Evolutionary conservation across 2,113 vertebrate species (phyloP).

Genomic region (Poeciliopsis retropinna): DNA sequence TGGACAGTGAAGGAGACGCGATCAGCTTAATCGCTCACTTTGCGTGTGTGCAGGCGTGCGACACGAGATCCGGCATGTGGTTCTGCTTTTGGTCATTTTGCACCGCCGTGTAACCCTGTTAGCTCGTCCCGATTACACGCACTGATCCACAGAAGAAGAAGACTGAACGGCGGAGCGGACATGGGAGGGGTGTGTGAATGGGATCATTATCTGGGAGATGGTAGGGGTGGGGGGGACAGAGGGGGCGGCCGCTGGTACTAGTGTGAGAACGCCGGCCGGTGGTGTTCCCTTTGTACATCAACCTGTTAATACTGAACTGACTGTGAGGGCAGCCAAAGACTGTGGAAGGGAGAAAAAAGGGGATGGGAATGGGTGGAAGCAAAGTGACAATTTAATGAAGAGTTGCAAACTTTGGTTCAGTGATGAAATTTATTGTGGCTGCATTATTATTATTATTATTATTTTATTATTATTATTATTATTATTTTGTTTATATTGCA

Average conservation of each 20-base stretch:
- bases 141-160: slow-evolving; percentile 59
- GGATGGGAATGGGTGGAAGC: slow-evolving; percentile 38
- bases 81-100: slow-evolving; percentile 50
- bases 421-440: slow-evolving; percentile 70
- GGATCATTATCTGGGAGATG: slow-evolving; percentile 67
- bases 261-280: slow-evolving; percentile 61
- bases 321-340: slow-evolving; percentile 84
- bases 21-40: slow-evolving; percentile 57
- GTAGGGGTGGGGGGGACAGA: slow-evolving; percentile 40
- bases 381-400: slow-evolving; percentile 65
- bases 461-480: slow-evolving; percentile 44
- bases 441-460: slow-evolving; percentile 60
- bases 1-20: slow-evolving; percentile 47
- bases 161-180: slow-evolving; percentile 30
- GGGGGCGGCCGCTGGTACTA: slow-evolving; percentile 63
- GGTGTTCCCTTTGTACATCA: slow-evolving; percentile 82
- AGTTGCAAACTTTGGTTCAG: slow-evolving; percentile 82
- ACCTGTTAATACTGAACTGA: slow-evolving; percentile 82
- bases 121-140: slow-evolving; percentile 66
- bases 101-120: slow-evolving; percentile 59
- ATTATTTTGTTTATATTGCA: slow-evolving; percentile 64
- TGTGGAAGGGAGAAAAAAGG: slow-evolving; percentile 35
- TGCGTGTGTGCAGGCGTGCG: slow-evolving; percentile 29
- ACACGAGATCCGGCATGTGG: slow-evolving; percentile 60
- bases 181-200: slow-evolving; percentile 54